These are phyloP conservation scores for Pararge aegeria DNA, from an alignment of 1,140 invertebrate genomes.

Conservation along the genomic window DNA sequence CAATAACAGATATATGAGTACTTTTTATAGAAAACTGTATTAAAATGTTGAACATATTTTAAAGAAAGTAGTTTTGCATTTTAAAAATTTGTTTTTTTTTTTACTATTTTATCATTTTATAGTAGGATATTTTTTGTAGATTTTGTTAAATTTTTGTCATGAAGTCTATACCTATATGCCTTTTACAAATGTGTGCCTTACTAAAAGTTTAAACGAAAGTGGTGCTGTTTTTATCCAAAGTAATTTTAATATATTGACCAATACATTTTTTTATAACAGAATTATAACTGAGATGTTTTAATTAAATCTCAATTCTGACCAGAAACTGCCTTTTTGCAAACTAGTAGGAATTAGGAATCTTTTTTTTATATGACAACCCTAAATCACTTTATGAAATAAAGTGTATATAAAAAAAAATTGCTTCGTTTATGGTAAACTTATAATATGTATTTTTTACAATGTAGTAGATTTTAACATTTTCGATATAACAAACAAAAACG, in stretches of 20 bases:
- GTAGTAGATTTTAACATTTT: no score
- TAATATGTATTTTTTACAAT: no score
- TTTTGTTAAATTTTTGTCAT: background rate
- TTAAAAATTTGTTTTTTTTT: background rate
- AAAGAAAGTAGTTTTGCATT: background rate
- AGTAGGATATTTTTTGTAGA: background rate
- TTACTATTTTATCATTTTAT: background rate
- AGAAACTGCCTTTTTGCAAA: background rate
- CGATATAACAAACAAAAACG: no score
- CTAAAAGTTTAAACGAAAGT: background rate
- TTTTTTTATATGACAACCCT: background rate
- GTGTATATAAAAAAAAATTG: no score
- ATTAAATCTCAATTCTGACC: background rate
- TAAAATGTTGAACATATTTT: no score
- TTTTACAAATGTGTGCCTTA: slow-evolving; percentile 12
- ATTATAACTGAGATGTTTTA: background rate
- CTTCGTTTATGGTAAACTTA: no score
- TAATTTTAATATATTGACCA: background rate
- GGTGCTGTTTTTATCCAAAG: slow-evolving; percentile 5
- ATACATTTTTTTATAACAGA: slow-evolving; percentile 9
- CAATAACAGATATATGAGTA: background rate
- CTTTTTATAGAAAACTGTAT: background rate
- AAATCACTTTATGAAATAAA: no score
- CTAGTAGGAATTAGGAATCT: background rate
- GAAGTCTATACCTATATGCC: background rate